Evolutionary conservation across 1,140 invertebrate species (phyloP), one percentile per base, ranked within the genome.

Genomic region (Amyelois transitella): DNA sequence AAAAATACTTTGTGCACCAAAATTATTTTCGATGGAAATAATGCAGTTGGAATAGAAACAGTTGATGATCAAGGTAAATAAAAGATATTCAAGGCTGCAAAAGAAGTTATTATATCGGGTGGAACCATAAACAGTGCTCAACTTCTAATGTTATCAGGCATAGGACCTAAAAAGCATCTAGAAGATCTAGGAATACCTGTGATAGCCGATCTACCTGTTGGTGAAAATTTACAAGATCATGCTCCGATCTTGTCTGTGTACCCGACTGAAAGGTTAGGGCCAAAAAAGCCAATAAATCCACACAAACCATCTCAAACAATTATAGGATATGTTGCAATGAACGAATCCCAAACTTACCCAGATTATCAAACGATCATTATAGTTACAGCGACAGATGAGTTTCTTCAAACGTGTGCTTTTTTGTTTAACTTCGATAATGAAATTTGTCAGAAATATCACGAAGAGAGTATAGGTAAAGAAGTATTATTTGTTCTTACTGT

Each of bases 241-340:
- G 94, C 24, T 91, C 95, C 68, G 88, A 92, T 72, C 90, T 91
- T 43, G 80, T 92, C 32, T 91, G 91, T 55, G 90, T 0, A 93
- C 91, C 0, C 57, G 93, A 58, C 62, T 10, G 57, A 63, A 7
- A 28, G 24, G 67, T 91, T 25, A 92, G 22, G 44, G 2, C 49
- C 54, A 3, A 6, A 28, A 1, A 53, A 49, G 18, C 52, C 55
- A 1, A 91, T 91, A 3, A 86, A 94, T 20, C 91, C 90, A 0
- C 93, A 94, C 55, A 90, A 93, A 57, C 94, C 94, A 0, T 67
- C 94, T 7, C 94, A 94, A 0, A 91, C 92, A 0, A 93, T 92
- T 58, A 89, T 94, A 1, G 94, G 94, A 0, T 73, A 95, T 18
- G 93, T 95, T 69, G 91, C 93, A 0, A 92, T 95, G 0, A 62